Evolutionary conservation across 2,113 vertebrate genomes (phyloP), one percentile per base, ranked within the genome.

Genomic region (Limnothrissa miodon): DNA sequence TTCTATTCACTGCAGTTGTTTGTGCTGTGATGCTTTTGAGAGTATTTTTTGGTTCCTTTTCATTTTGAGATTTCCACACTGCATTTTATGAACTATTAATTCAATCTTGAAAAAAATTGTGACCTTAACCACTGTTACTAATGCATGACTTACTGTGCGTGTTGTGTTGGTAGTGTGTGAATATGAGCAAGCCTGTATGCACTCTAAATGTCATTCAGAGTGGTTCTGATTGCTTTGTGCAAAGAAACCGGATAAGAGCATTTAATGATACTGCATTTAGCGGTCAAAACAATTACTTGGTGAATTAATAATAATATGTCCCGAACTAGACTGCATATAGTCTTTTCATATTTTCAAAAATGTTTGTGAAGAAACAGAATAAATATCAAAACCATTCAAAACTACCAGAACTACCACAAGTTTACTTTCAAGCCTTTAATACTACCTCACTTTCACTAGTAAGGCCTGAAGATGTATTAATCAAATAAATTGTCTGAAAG

Each of bases 211-310:
- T 80, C 82, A 59, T 83, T 82, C 62, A 59, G 33, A 81, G 25
- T 25, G 25, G 21, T 39, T 23, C 29, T 80, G 82, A 84, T 80
- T 70, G 79, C 78, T 80, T 80, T 62, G 81, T 4, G 29, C 51
- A 45, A n/a, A 78, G 83, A 83, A 85, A 83, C 80, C 78, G 19
- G 82, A 79, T 84, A 79, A 82, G 82, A 78, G 80, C 56, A 59
- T 42, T 66, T 39, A 44, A 36, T 82, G 53, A 80, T 48, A 53
- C 56, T 66, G 82, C 62, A 59, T 81, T 48, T 82, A 83, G 81
- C 78, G 82, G 44, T 45, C 80, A 80, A 45, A 83, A 83, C 78
- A 45, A 56, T 80, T 82, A 82, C 83, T 87, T 53, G 62, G 70
- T 53, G 82, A 74, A 85, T 83, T 80, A 74, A 84, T 44, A 39